Conservation (phyloP, 2,113 vertebrate genomes). For the Paralichthys olivaceus region DNA sequence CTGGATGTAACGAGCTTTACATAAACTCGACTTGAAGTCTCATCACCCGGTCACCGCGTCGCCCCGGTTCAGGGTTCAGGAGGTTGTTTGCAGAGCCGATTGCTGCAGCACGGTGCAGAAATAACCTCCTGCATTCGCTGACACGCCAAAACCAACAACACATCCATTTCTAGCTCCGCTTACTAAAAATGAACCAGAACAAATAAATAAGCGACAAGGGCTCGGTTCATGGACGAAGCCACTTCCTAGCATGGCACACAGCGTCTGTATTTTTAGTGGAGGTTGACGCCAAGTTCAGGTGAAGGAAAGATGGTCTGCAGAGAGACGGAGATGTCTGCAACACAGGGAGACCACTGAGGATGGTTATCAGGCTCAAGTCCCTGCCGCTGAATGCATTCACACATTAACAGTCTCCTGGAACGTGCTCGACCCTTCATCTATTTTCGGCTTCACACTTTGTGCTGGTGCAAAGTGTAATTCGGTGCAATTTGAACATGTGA, state of each 20-base stretch:
- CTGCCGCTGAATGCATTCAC: background rate
- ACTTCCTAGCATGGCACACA: slow-evolving; percentile 60
- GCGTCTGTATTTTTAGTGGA: slow-evolving; percentile 67
- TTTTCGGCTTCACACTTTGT: too few relatives aligned
- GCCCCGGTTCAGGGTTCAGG: slow-evolving; percentile 27
- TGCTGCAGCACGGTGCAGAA: slow-evolving; percentile 56
- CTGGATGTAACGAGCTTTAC: too few relatives aligned
- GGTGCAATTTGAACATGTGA: too few relatives aligned
- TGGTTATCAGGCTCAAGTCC: background rate
- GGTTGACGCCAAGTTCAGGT: slow-evolving; percentile 41
- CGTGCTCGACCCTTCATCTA: too few relatives aligned
- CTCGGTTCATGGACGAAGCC: slow-evolving; percentile 54
- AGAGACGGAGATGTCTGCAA: slow-evolving; percentile 32
- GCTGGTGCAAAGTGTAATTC: too few relatives aligned
- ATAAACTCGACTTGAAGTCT: background rate
- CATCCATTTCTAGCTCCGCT: slow-evolving; percentile 51
- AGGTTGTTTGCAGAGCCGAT: slow-evolving; percentile 56
- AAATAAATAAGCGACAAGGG: slow-evolving; percentile 77
- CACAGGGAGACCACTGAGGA: background rate
- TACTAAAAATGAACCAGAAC: slow-evolving; percentile 74
- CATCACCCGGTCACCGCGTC: background rate
- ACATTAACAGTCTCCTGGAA: background rate
- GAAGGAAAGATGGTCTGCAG: slow-evolving; percentile 21
- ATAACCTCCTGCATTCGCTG: slow-evolving; percentile 56
- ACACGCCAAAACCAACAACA: slow-evolving; percentile 70